Conservation (phyloP, 1,140 invertebrate species). For the Caerostris darwini region DNA sequence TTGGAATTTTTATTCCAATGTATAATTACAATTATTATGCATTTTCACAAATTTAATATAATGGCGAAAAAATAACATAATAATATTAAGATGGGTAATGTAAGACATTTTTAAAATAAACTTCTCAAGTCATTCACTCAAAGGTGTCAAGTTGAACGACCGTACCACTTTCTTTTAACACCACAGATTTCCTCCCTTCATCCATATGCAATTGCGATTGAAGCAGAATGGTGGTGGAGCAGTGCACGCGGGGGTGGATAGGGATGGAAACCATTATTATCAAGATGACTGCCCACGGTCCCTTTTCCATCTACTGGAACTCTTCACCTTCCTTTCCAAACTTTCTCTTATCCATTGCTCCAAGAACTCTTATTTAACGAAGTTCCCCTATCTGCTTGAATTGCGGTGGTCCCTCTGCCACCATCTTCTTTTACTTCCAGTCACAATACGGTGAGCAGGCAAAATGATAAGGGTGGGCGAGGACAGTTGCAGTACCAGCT, state of each 20-base stretch:
- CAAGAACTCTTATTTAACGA: constrained; percentile 12
- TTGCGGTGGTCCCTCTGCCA: not conserved
- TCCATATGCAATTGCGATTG: constrained; percentile 10
- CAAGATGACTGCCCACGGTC: not conserved
- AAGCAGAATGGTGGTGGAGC: not conserved
- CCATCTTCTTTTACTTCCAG: not conserved
- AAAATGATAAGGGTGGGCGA: not conserved
- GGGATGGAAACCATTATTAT: not conserved
- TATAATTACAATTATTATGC: too few relatives aligned
- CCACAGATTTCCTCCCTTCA: not conserved
- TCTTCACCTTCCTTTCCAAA: not conserved
- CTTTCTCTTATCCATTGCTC: constrained; percentile 12
- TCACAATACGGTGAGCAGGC: not conserved
- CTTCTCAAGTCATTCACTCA: not conserved
- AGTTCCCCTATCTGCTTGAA: constrained; percentile 11
- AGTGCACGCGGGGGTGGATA: too few relatives aligned
- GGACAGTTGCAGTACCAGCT: not conserved
- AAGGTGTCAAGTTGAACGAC: not conserved
- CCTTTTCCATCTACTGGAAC: not conserved
- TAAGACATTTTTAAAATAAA: not conserved
- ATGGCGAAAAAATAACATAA: too few relatives aligned
- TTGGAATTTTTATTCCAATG: too few relatives aligned
- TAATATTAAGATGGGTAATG: too few relatives aligned
- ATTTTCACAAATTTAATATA: too few relatives aligned
- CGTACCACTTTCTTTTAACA: not conserved